Evolutionary conservation across 2,113 vertebrate genomes (phyloP).

Genomic region (Mirounga angustirostris): DNA sequence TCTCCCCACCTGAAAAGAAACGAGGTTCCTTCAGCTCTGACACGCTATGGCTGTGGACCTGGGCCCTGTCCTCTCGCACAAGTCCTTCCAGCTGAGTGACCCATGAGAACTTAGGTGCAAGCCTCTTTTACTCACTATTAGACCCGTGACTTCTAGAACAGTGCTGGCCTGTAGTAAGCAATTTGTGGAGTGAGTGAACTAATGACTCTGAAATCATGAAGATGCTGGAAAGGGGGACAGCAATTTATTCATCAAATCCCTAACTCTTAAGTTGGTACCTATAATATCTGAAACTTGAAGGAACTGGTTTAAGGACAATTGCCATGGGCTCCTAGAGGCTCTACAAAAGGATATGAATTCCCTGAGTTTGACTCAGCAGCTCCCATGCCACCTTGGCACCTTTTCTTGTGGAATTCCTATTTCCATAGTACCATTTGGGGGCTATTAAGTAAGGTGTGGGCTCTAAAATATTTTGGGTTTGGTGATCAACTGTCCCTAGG

Average conservation of each 20-base stretch:
- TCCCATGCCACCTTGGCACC: background rate
- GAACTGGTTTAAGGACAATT: background rate
- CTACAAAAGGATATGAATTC: background rate
- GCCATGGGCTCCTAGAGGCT: background rate
- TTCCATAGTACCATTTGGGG: background rate
- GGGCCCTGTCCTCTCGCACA: background rate
- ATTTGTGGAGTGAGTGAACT: background rate
- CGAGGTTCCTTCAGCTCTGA: background rate
- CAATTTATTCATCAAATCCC: background rate
- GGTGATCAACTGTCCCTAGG: constrained; percentile 86
- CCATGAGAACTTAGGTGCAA: background rate
- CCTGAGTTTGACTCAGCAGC: background rate
- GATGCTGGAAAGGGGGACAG: background rate
- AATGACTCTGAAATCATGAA: background rate
- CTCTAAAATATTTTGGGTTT: constrained; percentile 56
- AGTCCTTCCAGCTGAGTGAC: background rate
- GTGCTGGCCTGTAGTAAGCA: background rate
- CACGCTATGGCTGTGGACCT: background rate
- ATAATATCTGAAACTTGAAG: background rate
- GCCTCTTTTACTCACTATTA: background rate
- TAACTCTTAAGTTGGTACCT: background rate
- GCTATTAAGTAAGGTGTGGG: background rate
- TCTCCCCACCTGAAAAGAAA: background rate
- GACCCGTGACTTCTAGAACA: background rate
- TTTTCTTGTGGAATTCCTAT: background rate